phyloP scores from a whole-genome alignment of 2,888 invertebrate species.

The Chromoteleia sp. region DNA sequence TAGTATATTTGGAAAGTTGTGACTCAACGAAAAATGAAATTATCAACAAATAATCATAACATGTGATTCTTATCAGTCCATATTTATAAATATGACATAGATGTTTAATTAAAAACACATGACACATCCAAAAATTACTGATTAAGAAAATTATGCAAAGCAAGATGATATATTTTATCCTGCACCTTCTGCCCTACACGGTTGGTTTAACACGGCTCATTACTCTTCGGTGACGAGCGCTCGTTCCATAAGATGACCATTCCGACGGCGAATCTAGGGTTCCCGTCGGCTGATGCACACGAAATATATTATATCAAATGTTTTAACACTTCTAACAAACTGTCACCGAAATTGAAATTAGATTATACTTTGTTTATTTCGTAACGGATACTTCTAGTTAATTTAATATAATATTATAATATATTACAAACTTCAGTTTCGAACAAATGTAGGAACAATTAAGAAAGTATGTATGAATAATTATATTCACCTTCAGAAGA shows the following conservation, averaged over 20 bases:
- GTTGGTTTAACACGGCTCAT: conserved; percentile 77
- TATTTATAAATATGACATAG: neutral
- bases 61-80: neutral
- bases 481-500: too few relatives aligned
- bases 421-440: neutral
- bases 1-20: too few relatives aligned
- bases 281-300: conserved; percentile 46
- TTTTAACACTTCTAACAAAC: conserved; percentile 26
- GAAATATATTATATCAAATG: conserved; percentile 41
- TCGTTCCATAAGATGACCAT: conserved; percentile 70
- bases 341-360: conserved; percentile 19
- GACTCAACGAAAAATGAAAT: too few relatives aligned
- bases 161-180: conserved; percentile 72
- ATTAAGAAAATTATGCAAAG: conserved; percentile 70
- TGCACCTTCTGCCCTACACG: conserved; percentile 78
- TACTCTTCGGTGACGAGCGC: conserved; percentile 73
- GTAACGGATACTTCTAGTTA: neutral
- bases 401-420: neutral
- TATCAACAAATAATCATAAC: neutral
- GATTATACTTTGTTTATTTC: conserved; percentile 6
- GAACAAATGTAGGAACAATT: too few relatives aligned
- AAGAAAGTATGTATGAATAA: too few relatives aligned
- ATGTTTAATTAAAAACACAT: conserved; percentile 1
- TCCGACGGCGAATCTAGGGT: conserved; percentile 65
- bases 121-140: conserved; percentile 22